Conservation (phyloP, 1,140 invertebrate species). For the Goniozus legneri region DNA sequence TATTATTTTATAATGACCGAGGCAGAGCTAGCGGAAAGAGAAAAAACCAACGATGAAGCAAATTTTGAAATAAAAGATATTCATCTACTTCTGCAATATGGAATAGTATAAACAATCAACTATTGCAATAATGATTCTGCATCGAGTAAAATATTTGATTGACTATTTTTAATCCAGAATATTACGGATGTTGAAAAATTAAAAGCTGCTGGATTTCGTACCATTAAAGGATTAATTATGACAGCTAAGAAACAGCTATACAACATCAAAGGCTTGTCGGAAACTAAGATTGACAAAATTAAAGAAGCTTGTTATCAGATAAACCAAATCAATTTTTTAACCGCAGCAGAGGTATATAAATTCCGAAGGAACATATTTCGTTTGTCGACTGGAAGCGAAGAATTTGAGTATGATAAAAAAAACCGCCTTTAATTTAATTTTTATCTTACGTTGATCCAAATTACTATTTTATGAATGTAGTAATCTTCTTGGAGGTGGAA, state of each 20-base stretch:
- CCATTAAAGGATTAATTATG: constrained; percentile 55
- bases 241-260: neutral
- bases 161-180: too few relatives aligned
- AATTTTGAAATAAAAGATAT: too few relatives aligned
- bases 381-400: constrained; percentile 70
- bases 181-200: constrained; percentile 82
- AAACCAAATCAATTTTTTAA: neutral
- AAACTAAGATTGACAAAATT: neutral
- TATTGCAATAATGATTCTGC: too few relatives aligned
- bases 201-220: constrained; percentile 74
- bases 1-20: too few relatives aligned
- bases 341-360: neutral
- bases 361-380: constrained; percentile 57
- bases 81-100: too few relatives aligned
- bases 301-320: neutral
- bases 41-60: too few relatives aligned
- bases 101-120: too few relatives aligned
- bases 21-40: too few relatives aligned
- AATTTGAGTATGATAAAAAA: constrained; percentile 63
- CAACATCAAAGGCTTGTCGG: neutral
- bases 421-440: too few relatives aligned
- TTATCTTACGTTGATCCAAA: neutral
- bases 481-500: constrained; percentile 74
- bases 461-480: constrained; percentile 47
- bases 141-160: too few relatives aligned